Evolutionary conservation across 2,888 invertebrate genomes (phyloP), one percentile per base, ranked within the genome.

Genomic region (Scaptomyza flava): DNA sequence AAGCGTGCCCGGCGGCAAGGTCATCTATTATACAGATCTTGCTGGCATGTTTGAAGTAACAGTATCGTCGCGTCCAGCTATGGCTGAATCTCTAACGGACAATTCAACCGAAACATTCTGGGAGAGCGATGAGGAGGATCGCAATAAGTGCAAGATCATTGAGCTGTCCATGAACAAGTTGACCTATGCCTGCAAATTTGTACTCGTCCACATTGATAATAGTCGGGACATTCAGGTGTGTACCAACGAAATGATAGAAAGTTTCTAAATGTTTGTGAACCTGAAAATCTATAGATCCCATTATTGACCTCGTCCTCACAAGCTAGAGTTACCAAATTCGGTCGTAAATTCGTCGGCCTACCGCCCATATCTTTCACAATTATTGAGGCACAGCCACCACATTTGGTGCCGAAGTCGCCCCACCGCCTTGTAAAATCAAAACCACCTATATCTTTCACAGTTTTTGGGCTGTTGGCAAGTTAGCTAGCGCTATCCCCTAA

Each of bases 91-190:
- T 75, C 93, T 99, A 14, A 96, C 96, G 0, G 99, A 99, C 91
- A 96, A 96, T 85, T 98, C 98, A 6, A 98, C 98, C 0, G 99
- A 99, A 91, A 99, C 99, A 0, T 99, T 99, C 92, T 99, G 99
- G 99, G 99, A 99, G 92, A 98, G 98, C 38, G 98, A 98, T 0
- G 99, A 99, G 87, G 99, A 99, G 89, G 99, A 99, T 92, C 94
- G 96, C 62, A 98, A 98, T 91, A 97, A 98, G 91, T 95, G 97
- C 27, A 98, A 98, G 92, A 95, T 95, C 85, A 94, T 98, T 31
- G 96, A 96, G 58, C 93, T 96, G 20, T 93, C 93, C 91, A 94
- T 71, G 93, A 94, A 65, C 93, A 94, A 90, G 59, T 77, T 90
- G 75, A 67, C 93, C 91, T 91, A 93, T 90, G 42, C 93, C 89